A percentile compares a stretch with the other conserved stretches of the same genome.
Evolutionary conservation across 2,888 invertebrate species (phyloP).

Genomic region (Drosophila mettleri): DNA sequence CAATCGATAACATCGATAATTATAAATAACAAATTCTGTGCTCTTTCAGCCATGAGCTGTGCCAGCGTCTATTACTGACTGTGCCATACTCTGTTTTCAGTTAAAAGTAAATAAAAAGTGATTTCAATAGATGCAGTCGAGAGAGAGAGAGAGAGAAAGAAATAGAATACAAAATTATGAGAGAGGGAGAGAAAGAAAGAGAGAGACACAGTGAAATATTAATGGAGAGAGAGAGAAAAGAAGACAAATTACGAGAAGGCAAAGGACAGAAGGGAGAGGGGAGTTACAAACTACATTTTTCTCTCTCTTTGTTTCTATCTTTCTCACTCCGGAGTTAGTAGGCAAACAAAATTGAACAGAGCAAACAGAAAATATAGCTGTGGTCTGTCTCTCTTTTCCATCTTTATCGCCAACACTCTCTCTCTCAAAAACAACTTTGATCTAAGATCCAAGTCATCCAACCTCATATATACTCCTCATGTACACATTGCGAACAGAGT

Average conservation of each 20-base stretch:
- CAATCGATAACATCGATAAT: constrained; percentile 8
- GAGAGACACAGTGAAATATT: background rate
- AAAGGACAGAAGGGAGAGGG: too few relatives aligned
- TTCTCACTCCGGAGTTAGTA: too few relatives aligned
- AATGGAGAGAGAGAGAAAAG: background rate
- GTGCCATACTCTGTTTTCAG: background rate
- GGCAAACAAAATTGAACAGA: too few relatives aligned
- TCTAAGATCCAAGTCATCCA: background rate
- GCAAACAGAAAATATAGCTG: too few relatives aligned
- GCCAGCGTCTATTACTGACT: background rate
- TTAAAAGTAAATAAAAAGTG: background rate
- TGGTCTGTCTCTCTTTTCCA: too few relatives aligned
- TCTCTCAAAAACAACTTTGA: too few relatives aligned
- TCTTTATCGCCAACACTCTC: too few relatives aligned
- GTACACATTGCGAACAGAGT: background rate
- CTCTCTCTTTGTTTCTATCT: background rate
- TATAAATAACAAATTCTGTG: constrained; percentile 4
- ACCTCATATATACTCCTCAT: background rate
- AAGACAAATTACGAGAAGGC: too few relatives aligned
- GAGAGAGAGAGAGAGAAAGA: background rate
- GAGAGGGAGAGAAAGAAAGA: background rate
- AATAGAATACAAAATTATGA: background rate
- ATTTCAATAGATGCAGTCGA: background rate
- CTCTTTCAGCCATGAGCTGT: background rate
- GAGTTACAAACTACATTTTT: background rate